Evolutionary conservation across 2,113 vertebrate genomes (phyloP), one percentile per base, ranked within the genome.

Genomic region (Carassius gibelio): DNA sequence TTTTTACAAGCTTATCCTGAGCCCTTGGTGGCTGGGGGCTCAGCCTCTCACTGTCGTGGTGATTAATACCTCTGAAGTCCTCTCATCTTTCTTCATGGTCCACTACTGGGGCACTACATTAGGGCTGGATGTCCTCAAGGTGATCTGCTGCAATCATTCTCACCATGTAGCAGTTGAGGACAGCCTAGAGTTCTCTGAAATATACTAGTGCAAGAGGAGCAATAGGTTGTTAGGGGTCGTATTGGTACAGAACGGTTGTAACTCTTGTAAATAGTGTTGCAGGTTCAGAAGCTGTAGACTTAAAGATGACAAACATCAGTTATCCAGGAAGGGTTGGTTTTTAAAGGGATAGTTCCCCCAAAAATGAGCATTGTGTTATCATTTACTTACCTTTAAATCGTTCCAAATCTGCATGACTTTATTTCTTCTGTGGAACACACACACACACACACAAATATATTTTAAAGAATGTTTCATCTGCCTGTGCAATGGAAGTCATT

Each of bases 61-160:
- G 88, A 89, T 89, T 89, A 89, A 89, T 89, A 89, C 88, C 85
- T 85, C 85, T 86, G 83, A 87, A 85, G 85, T 83, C 85, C 79
- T 75, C 80, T 89, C 83, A 89, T 89, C 74, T 79, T 87, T 89
- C 88, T 87, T 87, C 88, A 66, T 75, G 88, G 74, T 89, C 74
- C 71, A 64, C 83, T 84, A 55, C 83, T 82, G 76, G 74, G 84
- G 88, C 79, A 87, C 88, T 87, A 84, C 88, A 89, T 89, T 89
- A 89, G 82, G 55, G 66, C 79, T 89, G 61, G 85, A 87, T 89
- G 88, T 89, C 88, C 85, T 89, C 88, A 89, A 89, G 85, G 88
- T 89, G 88, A 86, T 86, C 76, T 74, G 79, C 66, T 85, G 88
- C 85, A 82, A 89, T 89, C 85, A 82, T 82, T 89, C 84, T 83